Conservation (phyloP, 2,888 invertebrate species). For the Rhagonycha lutea region DNA sequence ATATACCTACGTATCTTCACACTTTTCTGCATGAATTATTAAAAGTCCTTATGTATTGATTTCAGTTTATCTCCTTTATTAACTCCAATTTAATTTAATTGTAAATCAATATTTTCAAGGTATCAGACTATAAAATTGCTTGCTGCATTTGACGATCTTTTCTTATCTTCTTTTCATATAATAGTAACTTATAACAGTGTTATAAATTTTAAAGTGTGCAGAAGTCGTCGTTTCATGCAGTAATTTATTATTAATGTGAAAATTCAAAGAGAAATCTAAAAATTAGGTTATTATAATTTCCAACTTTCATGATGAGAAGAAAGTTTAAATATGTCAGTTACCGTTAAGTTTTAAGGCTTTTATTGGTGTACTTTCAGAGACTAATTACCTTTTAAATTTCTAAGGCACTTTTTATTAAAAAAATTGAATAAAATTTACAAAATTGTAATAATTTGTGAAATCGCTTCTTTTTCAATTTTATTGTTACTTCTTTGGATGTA, state of each 20-base stretch:
- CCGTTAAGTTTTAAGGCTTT: background rate
- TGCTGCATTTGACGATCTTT: background rate
- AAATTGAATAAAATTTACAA: too few species aligned
- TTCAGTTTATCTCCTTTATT: background rate
- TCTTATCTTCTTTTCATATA: background rate
- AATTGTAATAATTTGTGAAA: too few species aligned
- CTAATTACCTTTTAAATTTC: background rate
- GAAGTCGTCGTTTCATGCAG: background rate
- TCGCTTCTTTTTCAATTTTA: too few species aligned
- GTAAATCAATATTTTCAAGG: conserved; percentile 1
- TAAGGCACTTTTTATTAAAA: background rate
- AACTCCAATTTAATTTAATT: background rate
- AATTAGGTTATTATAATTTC: background rate
- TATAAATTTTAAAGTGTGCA: background rate
- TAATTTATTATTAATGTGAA: background rate
- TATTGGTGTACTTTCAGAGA: background rate
- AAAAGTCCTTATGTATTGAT: background rate
- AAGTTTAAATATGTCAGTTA: background rate
- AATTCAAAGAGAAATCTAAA: background rate
- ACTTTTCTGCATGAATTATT: background rate
- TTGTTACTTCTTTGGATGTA: too few species aligned
- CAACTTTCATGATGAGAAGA: background rate
- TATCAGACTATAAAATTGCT: background rate
- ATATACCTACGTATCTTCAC: background rate
- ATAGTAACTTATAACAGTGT: background rate